Base-by-base conservation (phyloP, 2,888 invertebrate genomes). In the Zhengitettix transpicula region DNA sequence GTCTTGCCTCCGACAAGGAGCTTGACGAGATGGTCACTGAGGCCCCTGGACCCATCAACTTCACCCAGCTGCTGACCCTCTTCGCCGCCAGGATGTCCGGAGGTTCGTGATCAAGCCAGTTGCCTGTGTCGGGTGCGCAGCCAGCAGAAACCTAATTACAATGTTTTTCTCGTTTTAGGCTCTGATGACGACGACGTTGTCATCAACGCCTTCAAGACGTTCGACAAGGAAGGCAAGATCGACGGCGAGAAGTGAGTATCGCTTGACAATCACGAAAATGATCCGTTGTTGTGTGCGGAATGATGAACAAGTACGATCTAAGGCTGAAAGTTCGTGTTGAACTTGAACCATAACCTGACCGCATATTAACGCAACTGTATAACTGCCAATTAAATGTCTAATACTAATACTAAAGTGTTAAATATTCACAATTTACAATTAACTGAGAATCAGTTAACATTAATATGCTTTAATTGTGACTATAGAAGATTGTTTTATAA, bases 31-130 rank as follows among this genome's bases (percentile, higher is more conserved):
- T 94, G 93, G 79, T 89, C 70, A 77, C 80, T 72, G 89, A 94
- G 79, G 87, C 91, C 67, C 79, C 89, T 68, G 93, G 89, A 71
- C 93, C 93, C 73, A 87, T 94, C 78, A 94, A 93, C 81, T 94
- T 94, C 83, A 94, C 94, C 69, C 93, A 93, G 78, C 81, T 93
- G 74, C 81, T 94, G 72, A 89, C 87, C 71, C 82, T 94, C 70
- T 94, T 94, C 80, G 93, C 91, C 72, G 84, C 81, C 77, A 87
- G 93, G 73, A 92, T 93, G 89, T 87, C 90, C 71, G 88, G 89
- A 69, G 89, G 89, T 63, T 12, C 15, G 59, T 12, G 15, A 2
- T 14, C n/a, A 51, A 51, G 3, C 5, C 7, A 7, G 7, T 28
- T 28, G 28, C 28, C 28, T 28, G 28, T 7, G 28, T 28, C 7